Conservation (phyloP, 2,113 vertebrate species). For the Stigmatopora nigra region DNA sequence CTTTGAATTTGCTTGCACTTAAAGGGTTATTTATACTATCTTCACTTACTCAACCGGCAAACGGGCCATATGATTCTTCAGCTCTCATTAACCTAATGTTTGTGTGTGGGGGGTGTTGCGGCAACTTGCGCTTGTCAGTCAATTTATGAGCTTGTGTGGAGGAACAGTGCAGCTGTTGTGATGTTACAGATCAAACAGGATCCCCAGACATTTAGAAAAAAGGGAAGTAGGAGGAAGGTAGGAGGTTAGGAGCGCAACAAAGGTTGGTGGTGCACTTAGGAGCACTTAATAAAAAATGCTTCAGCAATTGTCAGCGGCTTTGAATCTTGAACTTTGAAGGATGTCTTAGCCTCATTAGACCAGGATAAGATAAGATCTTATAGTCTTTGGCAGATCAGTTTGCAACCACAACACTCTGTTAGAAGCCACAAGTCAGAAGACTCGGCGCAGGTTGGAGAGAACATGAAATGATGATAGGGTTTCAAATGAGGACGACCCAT, state of each 20-base stretch:
- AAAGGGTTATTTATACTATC: conserved; percentile 22
- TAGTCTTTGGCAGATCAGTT: conserved; percentile 5
- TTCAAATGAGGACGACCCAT: neutral
- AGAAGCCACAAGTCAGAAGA: conserved; percentile 2
- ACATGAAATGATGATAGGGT: conserved; percentile 6
- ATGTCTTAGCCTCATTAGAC: neutral
- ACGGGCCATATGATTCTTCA: conserved; percentile 6
- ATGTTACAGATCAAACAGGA: conserved; percentile 46
- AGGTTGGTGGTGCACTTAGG: neutral
- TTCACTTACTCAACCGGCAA: conserved; percentile 15
- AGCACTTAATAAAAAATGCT: conserved; percentile 17
- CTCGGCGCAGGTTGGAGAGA: conserved; percentile 5
- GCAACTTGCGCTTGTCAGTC: conserved; percentile 25
- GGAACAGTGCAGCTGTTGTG: conserved; percentile 51
- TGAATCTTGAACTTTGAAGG: conserved; percentile 4
- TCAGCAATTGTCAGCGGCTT: conserved; percentile 11
- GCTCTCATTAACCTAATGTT: conserved; percentile 5
- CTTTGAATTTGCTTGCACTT: neutral
- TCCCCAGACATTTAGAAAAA: conserved; percentile 37
- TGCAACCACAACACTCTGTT: conserved; percentile 9
- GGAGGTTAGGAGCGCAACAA: conserved; percentile 4
- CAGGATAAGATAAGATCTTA: conserved; percentile 9
- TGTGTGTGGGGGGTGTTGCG: neutral
- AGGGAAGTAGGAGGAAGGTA: neutral
- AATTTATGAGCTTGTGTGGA: conserved; percentile 39